Conservation (phyloP, 1,140 invertebrate species). For the Drosophila sulfurigaster region DNA sequence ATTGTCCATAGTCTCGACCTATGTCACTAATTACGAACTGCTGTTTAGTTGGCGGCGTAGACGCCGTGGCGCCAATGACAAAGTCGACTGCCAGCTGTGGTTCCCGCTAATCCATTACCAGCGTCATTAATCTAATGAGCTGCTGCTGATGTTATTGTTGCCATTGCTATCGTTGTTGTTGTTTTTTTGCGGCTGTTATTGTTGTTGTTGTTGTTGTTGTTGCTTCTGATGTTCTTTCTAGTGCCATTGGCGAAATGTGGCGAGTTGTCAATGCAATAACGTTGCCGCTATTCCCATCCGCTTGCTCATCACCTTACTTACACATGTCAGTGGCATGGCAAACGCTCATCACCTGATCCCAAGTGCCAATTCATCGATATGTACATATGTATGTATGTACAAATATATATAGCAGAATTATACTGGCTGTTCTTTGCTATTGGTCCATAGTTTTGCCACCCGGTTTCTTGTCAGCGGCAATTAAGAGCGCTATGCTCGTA, state of each 20-base stretch:
- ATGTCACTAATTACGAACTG: slow-evolving; percentile 73
- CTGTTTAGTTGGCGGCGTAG: slow-evolving; percentile 66
- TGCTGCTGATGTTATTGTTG: slow-evolving; percentile 49
- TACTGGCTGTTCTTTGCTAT: slow-evolving; percentile 12
- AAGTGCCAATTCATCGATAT: slow-evolving; percentile 69
- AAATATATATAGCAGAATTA: background rate
- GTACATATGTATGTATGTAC: background rate
- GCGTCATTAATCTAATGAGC: slow-evolving; percentile 81
- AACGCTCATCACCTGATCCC: slow-evolving; percentile 72
- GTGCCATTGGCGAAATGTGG: slow-evolving; percentile 57
- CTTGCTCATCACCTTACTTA: slow-evolving; percentile 62
- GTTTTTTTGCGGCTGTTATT: slow-evolving; percentile 4
- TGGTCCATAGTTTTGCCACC: background rate
- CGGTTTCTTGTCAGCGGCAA: slow-evolving; percentile 47
- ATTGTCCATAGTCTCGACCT: slow-evolving; percentile 47
- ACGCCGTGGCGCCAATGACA: slow-evolving; percentile 64
- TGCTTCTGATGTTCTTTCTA: slow-evolving; percentile 35
- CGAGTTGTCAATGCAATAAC: slow-evolving; percentile 45
- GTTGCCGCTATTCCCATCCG: slow-evolving; percentile 35
- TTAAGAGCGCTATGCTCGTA: slow-evolving; percentile 53
- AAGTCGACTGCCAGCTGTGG: slow-evolving; percentile 60
- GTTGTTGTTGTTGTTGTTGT: slow-evolving; percentile 12
- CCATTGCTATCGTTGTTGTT: slow-evolving; percentile 14
- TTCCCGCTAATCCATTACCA: slow-evolving; percentile 80
- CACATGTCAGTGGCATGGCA: slow-evolving; percentile 63